phyloP scores from a whole-genome alignment of 1,140 invertebrate species.

The Drosophila ercepeae region DNA sequence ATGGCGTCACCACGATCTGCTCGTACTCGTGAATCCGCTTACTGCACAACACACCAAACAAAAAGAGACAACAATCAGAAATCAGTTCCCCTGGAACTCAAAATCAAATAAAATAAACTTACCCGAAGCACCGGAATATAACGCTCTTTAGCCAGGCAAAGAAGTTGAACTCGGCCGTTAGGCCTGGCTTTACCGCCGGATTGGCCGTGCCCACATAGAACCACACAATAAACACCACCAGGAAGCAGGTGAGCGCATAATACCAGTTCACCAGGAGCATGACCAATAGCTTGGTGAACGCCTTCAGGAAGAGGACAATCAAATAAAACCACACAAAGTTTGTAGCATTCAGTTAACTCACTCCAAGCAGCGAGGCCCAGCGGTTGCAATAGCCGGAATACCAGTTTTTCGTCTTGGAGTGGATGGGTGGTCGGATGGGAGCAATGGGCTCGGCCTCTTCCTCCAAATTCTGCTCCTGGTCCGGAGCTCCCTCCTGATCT shows the following conservation, averaged over 20 bases:
- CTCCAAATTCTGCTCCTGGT: constrained; percentile 8
- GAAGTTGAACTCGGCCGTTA: constrained; percentile 94
- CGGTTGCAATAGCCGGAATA: constrained; percentile 96
- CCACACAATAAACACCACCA: constrained; percentile 93
- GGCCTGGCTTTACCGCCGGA: constrained; percentile 96
- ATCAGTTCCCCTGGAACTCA: not conserved
- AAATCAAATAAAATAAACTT: constrained; percentile 65
- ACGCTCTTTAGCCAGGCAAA: constrained; percentile 92
- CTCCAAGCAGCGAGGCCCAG: constrained; percentile 95
- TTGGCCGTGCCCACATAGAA: constrained; percentile 97
- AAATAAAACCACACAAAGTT: not conserved
- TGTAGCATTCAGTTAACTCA: constrained; percentile 85
- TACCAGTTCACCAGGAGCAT: constrained; percentile 97
- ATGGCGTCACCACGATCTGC: constrained; percentile 95
- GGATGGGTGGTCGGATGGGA: constrained; percentile 86
- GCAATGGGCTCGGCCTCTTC: constrained; percentile 84
- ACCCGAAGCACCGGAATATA: constrained; percentile 92
- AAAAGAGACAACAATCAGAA: constrained; percentile 3
- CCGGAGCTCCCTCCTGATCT: constrained; percentile 46
- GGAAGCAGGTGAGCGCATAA: constrained; percentile 93
- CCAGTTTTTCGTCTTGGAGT: constrained; percentile 95
- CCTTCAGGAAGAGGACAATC: constrained; percentile 32
- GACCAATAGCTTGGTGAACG: constrained; percentile 89
- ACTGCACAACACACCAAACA: constrained; percentile 79
- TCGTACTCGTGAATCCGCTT: constrained; percentile 92